A percentile compares a stretch with the other conserved stretches of the same genome.
Conservation (phyloP, 1,140 invertebrate genomes). For the Brachionus plicatilis region DNA sequence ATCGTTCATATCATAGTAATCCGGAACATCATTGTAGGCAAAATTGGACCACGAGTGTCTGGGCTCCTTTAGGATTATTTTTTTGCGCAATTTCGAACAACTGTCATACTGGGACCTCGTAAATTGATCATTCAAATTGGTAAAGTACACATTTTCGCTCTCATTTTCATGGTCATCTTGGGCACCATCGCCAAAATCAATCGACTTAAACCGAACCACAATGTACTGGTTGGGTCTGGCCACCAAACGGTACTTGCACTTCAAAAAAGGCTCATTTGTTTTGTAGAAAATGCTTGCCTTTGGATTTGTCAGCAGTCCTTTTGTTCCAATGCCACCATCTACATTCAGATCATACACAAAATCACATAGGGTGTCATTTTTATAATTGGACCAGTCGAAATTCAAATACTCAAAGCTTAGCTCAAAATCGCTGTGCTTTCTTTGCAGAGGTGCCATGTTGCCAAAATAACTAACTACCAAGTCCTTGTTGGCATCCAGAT, state of each 20-base stretch:
- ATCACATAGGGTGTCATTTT: slow-evolving; percentile 12
- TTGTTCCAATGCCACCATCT: not conserved
- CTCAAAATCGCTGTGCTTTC: slow-evolving; percentile 7
- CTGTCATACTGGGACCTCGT: not conserved
- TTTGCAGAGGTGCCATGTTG: not conserved
- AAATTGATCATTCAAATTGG: not conserved
- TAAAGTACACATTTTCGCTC: slow-evolving; percentile 30
- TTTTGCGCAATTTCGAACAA: not conserved
- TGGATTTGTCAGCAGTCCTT: not conserved
- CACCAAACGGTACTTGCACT: not conserved
- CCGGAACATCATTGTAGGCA: not conserved
- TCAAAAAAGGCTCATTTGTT: not conserved
- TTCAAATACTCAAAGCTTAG: slow-evolving; percentile 12
- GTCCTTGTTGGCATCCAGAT: not conserved
- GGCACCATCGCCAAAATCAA: not conserved
- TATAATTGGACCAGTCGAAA: slow-evolving; percentile 25
- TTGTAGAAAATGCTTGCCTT: slow-evolving; percentile 35
- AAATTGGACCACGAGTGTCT: not conserved
- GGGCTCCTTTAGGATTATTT: slow-evolving; percentile 11
- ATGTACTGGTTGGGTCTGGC: slow-evolving; percentile 2
- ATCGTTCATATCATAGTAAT: not conserved
- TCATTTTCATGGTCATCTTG: not conserved
- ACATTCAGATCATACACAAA: slow-evolving; percentile 26
- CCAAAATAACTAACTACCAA: slow-evolving; percentile 11
- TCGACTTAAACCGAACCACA: not conserved